A percentile compares a stretch with the other conserved stretches of the same genome.
These are phyloP conservation scores for Euglossa dilemma DNA, from an alignment of 1,140 invertebrate species.

Conservation along the genomic window DNA sequence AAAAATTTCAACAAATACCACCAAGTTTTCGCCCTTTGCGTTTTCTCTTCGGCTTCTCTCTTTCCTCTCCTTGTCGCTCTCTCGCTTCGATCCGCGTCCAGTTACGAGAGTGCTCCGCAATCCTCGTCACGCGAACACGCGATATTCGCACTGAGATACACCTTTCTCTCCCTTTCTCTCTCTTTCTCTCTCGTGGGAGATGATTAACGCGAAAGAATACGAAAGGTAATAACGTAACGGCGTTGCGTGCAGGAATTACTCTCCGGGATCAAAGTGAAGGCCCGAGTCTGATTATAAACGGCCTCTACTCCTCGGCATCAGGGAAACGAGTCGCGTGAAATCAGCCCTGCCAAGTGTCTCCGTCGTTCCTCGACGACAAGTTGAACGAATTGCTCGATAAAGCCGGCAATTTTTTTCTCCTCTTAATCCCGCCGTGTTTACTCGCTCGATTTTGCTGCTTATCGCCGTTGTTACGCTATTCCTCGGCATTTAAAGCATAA, in stretches of 20 bases:
- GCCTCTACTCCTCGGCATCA: background rate
- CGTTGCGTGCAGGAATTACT: constrained; percentile 9
- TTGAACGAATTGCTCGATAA: background rate
- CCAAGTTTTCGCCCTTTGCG: background rate
- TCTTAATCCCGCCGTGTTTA: background rate
- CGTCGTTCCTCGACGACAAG: no score
- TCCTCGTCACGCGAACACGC: constrained; percentile 35
- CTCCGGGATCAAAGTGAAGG: background rate
- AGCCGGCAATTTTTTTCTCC: background rate
- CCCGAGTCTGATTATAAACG: background rate
- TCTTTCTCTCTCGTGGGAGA: background rate
- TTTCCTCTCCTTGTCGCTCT: background rate
- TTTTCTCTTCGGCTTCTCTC: background rate
- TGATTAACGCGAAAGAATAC: constrained; percentile 41
- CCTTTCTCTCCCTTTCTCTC: no score
- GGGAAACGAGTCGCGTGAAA: background rate
- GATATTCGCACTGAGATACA: constrained; percentile 8
- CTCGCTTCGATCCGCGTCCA: background rate
- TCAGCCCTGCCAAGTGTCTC: background rate
- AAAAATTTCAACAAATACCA: background rate
- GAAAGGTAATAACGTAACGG: constrained; percentile 31
- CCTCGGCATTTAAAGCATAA: background rate
- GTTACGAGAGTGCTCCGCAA: background rate
- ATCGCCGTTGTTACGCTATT: background rate
- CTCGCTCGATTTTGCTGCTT: background rate